Conservation (phyloP, 2,113 vertebrate species). For the Xiphorhynchus elegans region DNA sequence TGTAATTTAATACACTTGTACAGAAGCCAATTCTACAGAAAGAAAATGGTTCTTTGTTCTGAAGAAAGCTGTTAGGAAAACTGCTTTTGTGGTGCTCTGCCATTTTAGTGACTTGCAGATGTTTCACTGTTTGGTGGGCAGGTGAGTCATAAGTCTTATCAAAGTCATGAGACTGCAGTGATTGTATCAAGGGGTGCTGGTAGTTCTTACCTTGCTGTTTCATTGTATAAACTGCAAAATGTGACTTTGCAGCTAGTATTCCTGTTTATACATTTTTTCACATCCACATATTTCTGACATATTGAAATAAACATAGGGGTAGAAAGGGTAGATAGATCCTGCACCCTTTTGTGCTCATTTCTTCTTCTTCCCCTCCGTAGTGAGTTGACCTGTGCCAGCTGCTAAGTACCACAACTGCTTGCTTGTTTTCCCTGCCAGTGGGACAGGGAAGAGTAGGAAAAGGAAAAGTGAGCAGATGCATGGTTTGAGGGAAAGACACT, state of each 20-base stretch:
- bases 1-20: background rate
- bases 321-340: background rate
- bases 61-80: conserved; percentile 17
- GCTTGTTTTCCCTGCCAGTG: background rate
- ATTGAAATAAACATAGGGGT: background rate
- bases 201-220: background rate
- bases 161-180: background rate
- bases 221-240: background rate
- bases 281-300: background rate
- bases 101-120: background rate
- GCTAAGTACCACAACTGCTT: background rate
- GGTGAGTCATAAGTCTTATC: background rate
- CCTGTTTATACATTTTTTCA: background rate
- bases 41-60: background rate
- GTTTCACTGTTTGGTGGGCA: background rate
- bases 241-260: background rate
- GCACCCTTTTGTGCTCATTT: background rate
- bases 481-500: background rate
- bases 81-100: background rate
- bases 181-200: background rate
- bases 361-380: background rate
- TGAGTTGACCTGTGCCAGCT: background rate
- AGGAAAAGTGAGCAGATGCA: rapidly evolving
- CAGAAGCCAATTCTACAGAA: background rate
- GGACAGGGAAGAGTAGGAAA: background rate